Evolutionary conservation across 2,113 vertebrate genomes (phyloP).

Genomic region (Atrichornis clamosus): DNA sequence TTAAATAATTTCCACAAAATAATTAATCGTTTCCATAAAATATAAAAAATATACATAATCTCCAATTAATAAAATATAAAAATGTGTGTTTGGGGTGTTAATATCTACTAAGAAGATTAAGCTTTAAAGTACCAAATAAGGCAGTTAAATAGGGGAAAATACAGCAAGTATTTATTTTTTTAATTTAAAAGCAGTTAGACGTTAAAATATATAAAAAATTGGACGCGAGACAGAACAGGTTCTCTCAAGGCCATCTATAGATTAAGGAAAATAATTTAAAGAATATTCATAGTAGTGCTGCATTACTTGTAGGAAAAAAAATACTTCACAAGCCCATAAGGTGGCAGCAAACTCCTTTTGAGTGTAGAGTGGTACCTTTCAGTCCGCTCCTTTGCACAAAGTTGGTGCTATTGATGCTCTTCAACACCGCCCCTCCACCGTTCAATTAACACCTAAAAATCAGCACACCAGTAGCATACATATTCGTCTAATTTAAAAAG

Average conservation of each 20-base stretch:
- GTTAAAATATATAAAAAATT: background rate
- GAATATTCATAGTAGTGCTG: background rate
- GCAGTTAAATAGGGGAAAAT: background rate
- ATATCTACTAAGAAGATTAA: background rate
- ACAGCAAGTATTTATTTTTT: background rate
- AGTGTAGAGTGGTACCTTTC: background rate
- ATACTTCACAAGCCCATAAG: constrained; percentile 55
- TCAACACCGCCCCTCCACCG: accelerated
- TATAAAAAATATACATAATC: background rate
- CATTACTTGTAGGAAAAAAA: background rate
- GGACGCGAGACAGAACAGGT: accelerated
- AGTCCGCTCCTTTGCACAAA: background rate
- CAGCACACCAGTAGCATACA: background rate
- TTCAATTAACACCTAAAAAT: background rate
- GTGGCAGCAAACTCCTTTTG: constrained; percentile 73
- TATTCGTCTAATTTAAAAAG: background rate
- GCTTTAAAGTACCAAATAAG: background rate
- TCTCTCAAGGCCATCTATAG: background rate
- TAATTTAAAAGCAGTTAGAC: background rate
- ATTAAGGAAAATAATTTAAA: background rate
- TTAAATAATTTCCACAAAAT: background rate
- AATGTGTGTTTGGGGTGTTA: background rate
- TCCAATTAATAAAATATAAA: background rate
- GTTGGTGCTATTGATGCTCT: background rate
- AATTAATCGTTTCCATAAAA: background rate